A percentile compares a stretch with the other conserved stretches of the same genome.
phyloP scores from a whole-genome alignment of 2,797 vertebrate genomes.

The Pangasius djambal region DNA sequence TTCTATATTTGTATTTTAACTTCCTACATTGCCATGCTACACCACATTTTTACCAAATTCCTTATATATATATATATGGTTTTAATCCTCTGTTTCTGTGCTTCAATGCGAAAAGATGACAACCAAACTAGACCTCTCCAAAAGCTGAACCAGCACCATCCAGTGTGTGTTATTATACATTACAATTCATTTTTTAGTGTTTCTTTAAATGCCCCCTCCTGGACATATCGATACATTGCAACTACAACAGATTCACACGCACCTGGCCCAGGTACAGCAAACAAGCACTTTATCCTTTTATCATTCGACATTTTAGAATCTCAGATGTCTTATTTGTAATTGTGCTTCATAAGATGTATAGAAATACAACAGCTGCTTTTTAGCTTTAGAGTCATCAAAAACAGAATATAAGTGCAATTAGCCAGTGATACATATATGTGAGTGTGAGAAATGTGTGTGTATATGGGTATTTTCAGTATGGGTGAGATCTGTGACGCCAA shows the following conservation, averaged over 20 bases:
- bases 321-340: not conserved
- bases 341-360: not conserved
- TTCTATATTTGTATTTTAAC: not conserved
- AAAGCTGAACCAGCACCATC: slow-evolving; percentile 69
- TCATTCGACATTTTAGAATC: not conserved
- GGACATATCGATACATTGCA: slow-evolving; percentile 63
- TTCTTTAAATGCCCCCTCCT: slow-evolving; percentile 68
- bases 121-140: not conserved
- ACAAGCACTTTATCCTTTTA: not conserved
- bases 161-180: slow-evolving; percentile 66
- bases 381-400: not conserved
- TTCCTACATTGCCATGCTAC: not conserved
- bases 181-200: slow-evolving; percentile 42
- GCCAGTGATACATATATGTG: slow-evolving; percentile 24
- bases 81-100: not conserved
- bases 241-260: not conserved
- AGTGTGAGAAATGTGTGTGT: slow-evolving; percentile 23
- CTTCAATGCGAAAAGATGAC: not conserved
- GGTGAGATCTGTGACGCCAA: slow-evolving; percentile 26
- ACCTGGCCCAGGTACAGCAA: slow-evolving; percentile 39
- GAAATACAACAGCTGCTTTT: not conserved
- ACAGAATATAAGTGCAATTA: slow-evolving; percentile 4
- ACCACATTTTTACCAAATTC: not conserved
- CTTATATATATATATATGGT: not conserved
- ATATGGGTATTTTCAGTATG: slow-evolving; percentile 38